Conservation (phyloP, 2,113 vertebrate species). For the Prionailurus bengalensis region DNA sequence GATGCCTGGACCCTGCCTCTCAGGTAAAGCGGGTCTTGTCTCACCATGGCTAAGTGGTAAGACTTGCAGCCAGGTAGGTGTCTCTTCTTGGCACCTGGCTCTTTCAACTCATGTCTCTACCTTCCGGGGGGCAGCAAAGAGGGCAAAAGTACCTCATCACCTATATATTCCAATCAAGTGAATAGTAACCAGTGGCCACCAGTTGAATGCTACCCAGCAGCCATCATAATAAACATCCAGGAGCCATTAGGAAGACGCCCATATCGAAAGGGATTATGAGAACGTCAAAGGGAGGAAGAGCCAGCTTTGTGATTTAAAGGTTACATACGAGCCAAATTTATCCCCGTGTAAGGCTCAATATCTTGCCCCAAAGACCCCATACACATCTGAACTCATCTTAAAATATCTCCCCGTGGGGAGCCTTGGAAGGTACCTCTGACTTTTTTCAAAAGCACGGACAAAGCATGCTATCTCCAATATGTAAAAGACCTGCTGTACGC, state of each 20-base stretch:
- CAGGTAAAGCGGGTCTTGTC: not conserved
- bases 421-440: not conserved
- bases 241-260: not conserved
- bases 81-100: not conserved
- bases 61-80: not conserved
- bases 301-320: not conserved
- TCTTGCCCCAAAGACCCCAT: not conserved
- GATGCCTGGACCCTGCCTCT: not conserved
- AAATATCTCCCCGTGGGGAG: not conserved
- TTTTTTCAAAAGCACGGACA: not conserved
- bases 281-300: not conserved
- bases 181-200: not conserved
- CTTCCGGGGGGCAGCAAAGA: not conserved
- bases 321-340: not conserved
- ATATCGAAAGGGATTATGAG: not conserved
- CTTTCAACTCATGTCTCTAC: not conserved
- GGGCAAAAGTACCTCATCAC: not conserved
- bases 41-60: fast-evolving
- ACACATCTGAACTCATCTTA: not conserved
- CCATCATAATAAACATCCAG: not conserved
- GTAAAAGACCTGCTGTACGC: not conserved
- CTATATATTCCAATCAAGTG: not conserved
- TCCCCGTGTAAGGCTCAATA: not conserved
- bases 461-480: not conserved
- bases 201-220: not conserved